Percentiles rank a stretch among this genome's conserved stretches.
These are phyloP conservation scores for Andrena bicolor DNA, from an alignment of 2,888 invertebrate species.

Conservation along the genomic window DNA sequence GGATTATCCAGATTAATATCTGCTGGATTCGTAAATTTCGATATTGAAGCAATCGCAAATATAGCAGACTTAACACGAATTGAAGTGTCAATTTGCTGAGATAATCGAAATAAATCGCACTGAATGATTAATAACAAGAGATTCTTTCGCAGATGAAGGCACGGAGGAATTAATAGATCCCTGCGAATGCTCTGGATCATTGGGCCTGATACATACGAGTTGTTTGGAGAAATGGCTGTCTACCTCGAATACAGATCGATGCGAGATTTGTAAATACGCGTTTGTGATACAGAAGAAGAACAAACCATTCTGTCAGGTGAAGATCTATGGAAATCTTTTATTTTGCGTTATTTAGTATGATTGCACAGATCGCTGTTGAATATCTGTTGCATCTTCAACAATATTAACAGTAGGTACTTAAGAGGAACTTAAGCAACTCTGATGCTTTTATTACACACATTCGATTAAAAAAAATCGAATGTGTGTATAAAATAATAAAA, in stretches of 20 bases:
- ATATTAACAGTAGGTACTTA: too few species aligned
- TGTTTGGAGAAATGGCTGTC: constrained; percentile 87
- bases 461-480: too few species aligned
- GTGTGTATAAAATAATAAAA: too few species aligned
- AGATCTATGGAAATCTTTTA: background rate
- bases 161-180: constrained; percentile 86
- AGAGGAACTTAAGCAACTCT: too few species aligned
- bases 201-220: constrained; percentile 86
- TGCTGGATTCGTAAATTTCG: too few species aligned
- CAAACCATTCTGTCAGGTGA: constrained; percentile 84
- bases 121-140: background rate
- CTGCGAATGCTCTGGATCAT: constrained; percentile 86
- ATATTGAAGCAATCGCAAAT: too few species aligned
- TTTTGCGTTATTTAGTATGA: background rate
- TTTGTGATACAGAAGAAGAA: constrained; percentile 84
- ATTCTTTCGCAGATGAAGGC: constrained; percentile 77
- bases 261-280: constrained; percentile 86
- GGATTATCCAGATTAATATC: too few species aligned
- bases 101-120: background rate
- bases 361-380: background rate
- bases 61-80: too few species aligned
- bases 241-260: constrained; percentile 85
- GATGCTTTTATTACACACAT: too few species aligned
- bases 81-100: background rate
- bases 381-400: too few species aligned